These are phyloP conservation scores for Athrips mouffetella DNA, from an alignment of 2,888 invertebrate species.

Conservation along the genomic window DNA sequence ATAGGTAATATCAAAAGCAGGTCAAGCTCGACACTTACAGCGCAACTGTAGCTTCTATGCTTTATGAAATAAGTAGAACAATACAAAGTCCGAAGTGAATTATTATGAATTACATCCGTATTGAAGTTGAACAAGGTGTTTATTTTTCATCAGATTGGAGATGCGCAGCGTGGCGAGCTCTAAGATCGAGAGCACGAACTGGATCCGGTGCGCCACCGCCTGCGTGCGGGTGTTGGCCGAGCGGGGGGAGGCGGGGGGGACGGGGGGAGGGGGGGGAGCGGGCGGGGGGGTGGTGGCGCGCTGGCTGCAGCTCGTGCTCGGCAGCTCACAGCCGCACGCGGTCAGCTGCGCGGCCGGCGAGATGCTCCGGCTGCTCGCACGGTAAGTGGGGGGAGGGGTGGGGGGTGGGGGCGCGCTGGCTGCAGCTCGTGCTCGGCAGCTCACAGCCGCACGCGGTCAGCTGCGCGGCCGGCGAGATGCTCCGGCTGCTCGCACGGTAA, in stretches of 20 bases:
- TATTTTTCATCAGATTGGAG: constrained; percentile 70
- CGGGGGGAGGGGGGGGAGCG: constrained; percentile 30
- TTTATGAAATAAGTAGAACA: no score
- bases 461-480: no score
- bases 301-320: constrained; percentile 33
- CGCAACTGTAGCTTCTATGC: no score
- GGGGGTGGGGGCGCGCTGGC: background rate
- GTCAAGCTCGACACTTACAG: no score
- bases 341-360: constrained; percentile 34
- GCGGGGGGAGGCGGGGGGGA: constrained; percentile 28
- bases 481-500: no score
- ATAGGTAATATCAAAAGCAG: no score
- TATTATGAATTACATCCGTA: background rate
- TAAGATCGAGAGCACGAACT: constrained; percentile 82
- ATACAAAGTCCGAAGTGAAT: no score
- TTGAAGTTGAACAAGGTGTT: background rate
- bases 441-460: no score
- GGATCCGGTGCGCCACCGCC: constrained; percentile 84
- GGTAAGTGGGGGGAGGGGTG: constrained; percentile 19
- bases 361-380: constrained; percentile 44
- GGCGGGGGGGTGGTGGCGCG: constrained; percentile 33
- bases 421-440: no score
- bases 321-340: constrained; percentile 37
- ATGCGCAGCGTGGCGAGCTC: constrained; percentile 79
- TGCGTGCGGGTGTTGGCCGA: constrained; percentile 77